A percentile compares a stretch with the other conserved stretches of the same genome.
Conservation (phyloP, 1,140 invertebrate genomes). For the Pteromalus puparum region DNA sequence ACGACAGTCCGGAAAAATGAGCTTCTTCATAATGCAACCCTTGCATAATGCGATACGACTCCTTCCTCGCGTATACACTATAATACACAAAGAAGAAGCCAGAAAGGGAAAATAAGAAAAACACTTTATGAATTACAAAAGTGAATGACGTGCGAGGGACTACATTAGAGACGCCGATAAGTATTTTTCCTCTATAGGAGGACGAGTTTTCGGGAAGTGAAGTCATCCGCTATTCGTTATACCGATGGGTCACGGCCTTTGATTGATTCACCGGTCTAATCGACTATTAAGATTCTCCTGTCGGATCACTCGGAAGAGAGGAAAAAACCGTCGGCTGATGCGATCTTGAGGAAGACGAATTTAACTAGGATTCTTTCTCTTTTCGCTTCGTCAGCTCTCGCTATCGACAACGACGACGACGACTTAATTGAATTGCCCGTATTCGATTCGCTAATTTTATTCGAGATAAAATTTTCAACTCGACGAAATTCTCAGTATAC, state of each 20-base stretch:
- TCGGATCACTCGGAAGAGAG: neutral
- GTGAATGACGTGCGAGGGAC: neutral
- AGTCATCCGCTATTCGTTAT: neutral
- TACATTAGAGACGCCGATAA: too few species aligned
- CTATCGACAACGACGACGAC: neutral
- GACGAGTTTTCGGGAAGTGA: neutral
- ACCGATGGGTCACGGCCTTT: neutral
- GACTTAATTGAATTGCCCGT: neutral
- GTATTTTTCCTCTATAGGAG: too few species aligned
- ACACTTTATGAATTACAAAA: neutral
- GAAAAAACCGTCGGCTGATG: neutral
- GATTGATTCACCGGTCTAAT: neutral
- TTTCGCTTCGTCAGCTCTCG: neutral
- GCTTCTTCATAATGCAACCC: conserved; percentile 7
- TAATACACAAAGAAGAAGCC: too few species aligned
- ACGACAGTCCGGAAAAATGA: conserved; percentile 13
- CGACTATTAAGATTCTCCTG: neutral
- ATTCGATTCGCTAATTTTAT: neutral
- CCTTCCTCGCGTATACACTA: neutral
- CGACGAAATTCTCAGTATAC: too few species aligned
- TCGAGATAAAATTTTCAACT: too few species aligned
- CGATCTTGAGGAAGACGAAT: neutral
- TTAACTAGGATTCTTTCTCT: neutral
- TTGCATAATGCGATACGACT: neutral
- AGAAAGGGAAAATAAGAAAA: neutral